Evolutionary conservation across 2,797 vertebrate genomes (phyloP).

Genomic region (Ctenopoma kingsleyae): DNA sequence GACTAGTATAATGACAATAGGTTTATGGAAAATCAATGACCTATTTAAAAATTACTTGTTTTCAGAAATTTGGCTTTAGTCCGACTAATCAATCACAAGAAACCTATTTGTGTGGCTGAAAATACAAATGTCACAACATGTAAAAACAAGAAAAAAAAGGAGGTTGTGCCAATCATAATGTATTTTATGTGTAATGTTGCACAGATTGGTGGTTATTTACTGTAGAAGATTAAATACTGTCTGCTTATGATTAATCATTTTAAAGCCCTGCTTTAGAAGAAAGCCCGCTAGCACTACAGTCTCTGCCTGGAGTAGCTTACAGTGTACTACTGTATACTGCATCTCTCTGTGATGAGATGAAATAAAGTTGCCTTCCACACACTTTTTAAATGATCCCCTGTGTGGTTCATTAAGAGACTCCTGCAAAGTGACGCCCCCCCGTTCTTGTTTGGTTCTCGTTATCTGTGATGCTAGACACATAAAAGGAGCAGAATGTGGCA

Average conservation of each 20-base stretch:
- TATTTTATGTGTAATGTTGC: neutral
- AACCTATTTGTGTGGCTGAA: too few relatives aligned
- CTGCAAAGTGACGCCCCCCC: neutral
- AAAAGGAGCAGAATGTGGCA: neutral
- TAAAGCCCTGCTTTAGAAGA: too few relatives aligned
- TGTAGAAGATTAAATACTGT: neutral
- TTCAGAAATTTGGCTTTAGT: too few relatives aligned
- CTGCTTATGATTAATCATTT: too few relatives aligned
- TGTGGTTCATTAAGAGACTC: neutral
- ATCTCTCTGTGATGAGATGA: neutral
- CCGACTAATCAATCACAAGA: too few relatives aligned
- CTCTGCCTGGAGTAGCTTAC: neutral
- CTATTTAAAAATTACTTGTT: too few relatives aligned
- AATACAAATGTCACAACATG: too few relatives aligned
- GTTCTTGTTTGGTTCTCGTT: neutral
- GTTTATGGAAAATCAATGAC: too few relatives aligned
- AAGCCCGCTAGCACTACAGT: neutral
- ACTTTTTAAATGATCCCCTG: neutral
- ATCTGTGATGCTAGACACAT: neutral
- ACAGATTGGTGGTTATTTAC: neutral
- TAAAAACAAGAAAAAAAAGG: too few relatives aligned
- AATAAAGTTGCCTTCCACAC: slow-evolving; percentile 1
- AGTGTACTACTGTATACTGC: neutral
- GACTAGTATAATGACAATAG: too few relatives aligned
- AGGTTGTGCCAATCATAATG: too few relatives aligned